Conservation (phyloP, 1,140 invertebrate genomes). For the Belonocnema kinseyi region DNA sequence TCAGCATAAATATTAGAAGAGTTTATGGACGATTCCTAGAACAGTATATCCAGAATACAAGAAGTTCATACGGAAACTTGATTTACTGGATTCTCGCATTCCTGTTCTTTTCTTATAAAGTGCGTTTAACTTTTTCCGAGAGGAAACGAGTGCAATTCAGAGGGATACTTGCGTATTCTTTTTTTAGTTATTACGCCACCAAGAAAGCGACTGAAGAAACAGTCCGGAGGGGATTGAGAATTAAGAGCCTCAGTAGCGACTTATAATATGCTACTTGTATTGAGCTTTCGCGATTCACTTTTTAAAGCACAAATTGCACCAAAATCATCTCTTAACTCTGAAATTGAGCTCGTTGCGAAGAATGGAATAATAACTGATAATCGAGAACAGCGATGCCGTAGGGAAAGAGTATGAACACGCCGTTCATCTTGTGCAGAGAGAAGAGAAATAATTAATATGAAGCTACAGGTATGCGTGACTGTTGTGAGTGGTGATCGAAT, state of each 20-base stretch:
- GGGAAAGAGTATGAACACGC: too few species aligned
- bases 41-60: background rate
- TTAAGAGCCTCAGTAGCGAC: background rate
- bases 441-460: too few species aligned
- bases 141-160: background rate
- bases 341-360: background rate
- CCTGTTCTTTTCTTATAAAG: slow-evolving; percentile 2
- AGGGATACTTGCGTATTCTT: background rate
- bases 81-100: slow-evolving; percentile 2
- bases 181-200: background rate
- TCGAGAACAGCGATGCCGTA: background rate
- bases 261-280: background rate
- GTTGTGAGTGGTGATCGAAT: too few species aligned
- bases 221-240: background rate
- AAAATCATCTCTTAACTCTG: background rate
- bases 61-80: background rate
- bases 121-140: background rate
- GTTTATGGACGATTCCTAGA: background rate
- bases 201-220: background rate
- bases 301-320: background rate
- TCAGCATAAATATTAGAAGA: background rate
- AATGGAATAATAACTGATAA: slow-evolving; percentile 1
- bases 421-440: too few species aligned
- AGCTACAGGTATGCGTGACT: too few species aligned
- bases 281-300: background rate